phyloP scores from a whole-genome alignment of 2,113 vertebrate species.

The Anguilla japonica region DNA sequence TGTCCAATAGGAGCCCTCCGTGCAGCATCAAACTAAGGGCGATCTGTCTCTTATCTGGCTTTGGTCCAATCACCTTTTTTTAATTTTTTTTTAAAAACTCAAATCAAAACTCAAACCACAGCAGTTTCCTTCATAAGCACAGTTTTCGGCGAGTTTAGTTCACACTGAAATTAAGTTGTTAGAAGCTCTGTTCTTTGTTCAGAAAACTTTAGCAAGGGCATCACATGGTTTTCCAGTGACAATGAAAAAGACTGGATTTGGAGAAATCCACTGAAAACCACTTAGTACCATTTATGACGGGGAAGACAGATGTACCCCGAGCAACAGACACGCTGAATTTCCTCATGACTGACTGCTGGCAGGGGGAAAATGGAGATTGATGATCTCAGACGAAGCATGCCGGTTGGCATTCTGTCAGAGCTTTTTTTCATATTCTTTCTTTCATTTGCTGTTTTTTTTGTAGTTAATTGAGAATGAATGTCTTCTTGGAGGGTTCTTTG shows the following conservation, averaged over 20 bases:
- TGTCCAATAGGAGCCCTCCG: background rate
- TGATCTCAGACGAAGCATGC: too few relatives aligned
- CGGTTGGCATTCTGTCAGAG: background rate
- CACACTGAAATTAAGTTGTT: background rate
- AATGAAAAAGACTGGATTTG: background rate
- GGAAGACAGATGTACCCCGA: background rate
- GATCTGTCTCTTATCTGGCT: background rate
- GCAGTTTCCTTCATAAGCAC: too few relatives aligned
- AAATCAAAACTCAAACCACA: too few relatives aligned
- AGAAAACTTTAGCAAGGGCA: background rate
- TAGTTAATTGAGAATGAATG: constrained; percentile 15
- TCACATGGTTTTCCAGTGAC: background rate
- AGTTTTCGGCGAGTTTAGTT: background rate
- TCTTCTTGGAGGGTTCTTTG: background rate
- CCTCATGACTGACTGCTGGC: constrained; percentile 6
- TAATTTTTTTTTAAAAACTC: too few relatives aligned
- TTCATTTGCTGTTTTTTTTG: background rate
- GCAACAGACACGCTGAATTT: background rate
- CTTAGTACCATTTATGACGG: background rate
- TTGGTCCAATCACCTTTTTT: background rate
- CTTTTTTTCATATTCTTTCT: background rate
- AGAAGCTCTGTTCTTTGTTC: background rate
- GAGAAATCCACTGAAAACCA: background rate
- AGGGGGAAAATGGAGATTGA: background rate
- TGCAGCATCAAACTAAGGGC: background rate